Percentiles rank a stretch among this genome's conserved stretches.
Evolutionary conservation across 1,140 invertebrate species (phyloP).

Genomic region (Babylonia areolata): DNA sequence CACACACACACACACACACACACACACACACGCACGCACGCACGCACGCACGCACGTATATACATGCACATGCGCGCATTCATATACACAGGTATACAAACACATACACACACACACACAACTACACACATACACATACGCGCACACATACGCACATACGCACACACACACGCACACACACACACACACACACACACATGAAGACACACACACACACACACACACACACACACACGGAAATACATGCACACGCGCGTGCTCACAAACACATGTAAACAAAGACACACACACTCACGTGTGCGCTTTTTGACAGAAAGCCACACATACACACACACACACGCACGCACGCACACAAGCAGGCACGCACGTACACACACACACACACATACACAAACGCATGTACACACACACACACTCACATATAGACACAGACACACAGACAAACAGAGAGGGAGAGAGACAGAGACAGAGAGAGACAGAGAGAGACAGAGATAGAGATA

Average conservation of each 20-base stretch:
- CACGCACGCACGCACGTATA: background rate
- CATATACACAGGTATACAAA: no score
- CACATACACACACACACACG: background rate
- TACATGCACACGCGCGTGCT: background rate
- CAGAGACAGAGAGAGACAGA: background rate
- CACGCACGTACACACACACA: constrained; percentile 7
- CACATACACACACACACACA: no score
- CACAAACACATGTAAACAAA: background rate
- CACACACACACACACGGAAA: background rate
- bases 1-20: background rate
- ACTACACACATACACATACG: background rate
- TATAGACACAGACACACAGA: no score
- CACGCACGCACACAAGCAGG: background rate
- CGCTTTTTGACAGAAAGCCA: no score
- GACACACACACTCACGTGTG: background rate
- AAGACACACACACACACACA: background rate
- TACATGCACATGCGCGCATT: background rate
- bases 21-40: background rate
- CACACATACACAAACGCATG: no score
- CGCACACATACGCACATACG: background rate
- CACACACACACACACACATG: background rate
- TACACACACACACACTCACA: no score
- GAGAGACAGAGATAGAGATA: no score
- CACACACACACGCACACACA: background rate
- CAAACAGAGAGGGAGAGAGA: background rate